phyloP scores from a whole-genome alignment of 2,888 invertebrate species.

The Dendrolimus pini region DNA sequence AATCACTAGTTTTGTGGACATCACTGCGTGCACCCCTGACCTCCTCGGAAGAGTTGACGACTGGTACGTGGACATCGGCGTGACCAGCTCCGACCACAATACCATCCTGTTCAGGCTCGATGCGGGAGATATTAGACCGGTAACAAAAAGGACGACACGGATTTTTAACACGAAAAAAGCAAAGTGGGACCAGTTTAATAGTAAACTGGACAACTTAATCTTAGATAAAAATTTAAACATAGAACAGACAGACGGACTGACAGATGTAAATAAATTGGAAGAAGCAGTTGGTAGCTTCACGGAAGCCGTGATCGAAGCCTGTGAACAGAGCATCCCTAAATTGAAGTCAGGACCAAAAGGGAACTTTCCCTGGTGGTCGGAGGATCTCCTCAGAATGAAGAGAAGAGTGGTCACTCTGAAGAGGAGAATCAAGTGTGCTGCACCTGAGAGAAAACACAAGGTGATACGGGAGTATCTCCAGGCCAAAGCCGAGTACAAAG shows the following conservation, averaged over 20 bases:
- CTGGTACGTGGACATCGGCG: no score
- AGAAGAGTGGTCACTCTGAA: neutral
- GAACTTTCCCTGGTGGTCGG: neutral
- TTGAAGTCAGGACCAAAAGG: neutral
- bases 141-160: no score
- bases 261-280: constrained; percentile 3
- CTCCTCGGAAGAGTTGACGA: no score
- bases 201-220: no score
- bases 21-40: constrained; percentile 13
- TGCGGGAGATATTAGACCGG: no score
- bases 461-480: constrained; percentile 2
- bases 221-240: no score
- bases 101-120: no score
- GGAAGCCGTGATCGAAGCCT: constrained; percentile 1
- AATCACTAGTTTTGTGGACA: neutral
- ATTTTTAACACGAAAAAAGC: no score
- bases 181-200: no score
- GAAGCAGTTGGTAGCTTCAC: neutral
- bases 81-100: no score
- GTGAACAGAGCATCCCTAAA: constrained; percentile 1
- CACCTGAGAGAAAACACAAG: neutral
- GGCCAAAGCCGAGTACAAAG: no score
- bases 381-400: neutral
- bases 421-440: no score
- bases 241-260: neutral